Evolutionary conservation across 2,113 vertebrate genomes (phyloP).

Genomic region (Calyptomena viridis): DNA sequence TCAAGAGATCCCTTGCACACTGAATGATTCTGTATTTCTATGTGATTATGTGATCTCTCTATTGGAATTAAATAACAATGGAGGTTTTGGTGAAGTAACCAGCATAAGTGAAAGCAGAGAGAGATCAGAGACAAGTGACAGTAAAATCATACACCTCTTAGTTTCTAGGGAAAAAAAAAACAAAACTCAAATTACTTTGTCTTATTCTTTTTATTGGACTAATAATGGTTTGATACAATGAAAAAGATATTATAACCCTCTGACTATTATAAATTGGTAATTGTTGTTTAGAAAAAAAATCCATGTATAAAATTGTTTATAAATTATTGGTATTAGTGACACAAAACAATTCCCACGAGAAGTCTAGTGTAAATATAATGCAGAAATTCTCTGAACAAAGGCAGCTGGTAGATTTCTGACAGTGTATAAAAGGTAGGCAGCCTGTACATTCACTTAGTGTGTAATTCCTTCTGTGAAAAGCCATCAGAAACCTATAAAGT

Average conservation of each 20-base stretch:
- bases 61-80: background rate
- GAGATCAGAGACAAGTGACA: background rate
- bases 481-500: background rate
- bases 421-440: background rate
- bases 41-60: background rate
- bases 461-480: background rate
- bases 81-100: background rate
- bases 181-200: background rate
- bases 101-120: background rate
- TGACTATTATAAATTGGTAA: background rate
- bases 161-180: fast-evolving
- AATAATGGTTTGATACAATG: background rate
- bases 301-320: background rate
- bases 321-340: background rate
- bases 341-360: background rate
- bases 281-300: background rate
- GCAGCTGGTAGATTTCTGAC: background rate
- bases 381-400: background rate
- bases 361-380: background rate
- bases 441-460: background rate
- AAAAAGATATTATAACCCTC: background rate
- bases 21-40: background rate
- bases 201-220: background rate
- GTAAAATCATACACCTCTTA: background rate
- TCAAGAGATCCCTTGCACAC: background rate